These are phyloP conservation scores for Nebria brevicollis DNA, from an alignment of 2,888 invertebrate species.

Conservation along the genomic window DNA sequence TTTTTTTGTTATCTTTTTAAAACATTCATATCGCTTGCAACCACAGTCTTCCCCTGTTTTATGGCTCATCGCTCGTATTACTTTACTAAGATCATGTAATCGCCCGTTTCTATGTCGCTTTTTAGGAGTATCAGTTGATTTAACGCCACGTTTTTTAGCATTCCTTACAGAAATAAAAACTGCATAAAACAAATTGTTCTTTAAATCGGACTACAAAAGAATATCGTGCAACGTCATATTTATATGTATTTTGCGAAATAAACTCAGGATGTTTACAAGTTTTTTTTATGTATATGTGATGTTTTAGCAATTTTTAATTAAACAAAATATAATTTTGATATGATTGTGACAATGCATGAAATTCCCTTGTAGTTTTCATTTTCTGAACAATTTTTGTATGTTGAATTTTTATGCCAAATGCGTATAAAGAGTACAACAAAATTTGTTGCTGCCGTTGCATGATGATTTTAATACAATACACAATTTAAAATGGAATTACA, in stretches of 20 bases:
- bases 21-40: neutral
- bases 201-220: neutral
- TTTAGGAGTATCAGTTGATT: neutral
- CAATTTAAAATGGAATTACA: neutral
- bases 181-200: neutral
- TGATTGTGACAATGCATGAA: neutral
- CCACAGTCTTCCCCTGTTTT: neutral
- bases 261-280: neutral
- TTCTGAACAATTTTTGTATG: neutral
- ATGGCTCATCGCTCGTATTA: neutral
- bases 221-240: neutral
- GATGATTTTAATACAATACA: neutral
- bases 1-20: neutral
- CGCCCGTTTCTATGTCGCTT: neutral
- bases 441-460: neutral
- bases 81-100: neutral
- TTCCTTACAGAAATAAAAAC: neutral
- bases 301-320: neutral
- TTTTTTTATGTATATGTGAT: neutral
- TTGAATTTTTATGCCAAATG: neutral
- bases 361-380: constrained; percentile 1
- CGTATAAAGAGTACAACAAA: neutral
- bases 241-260: neutral
- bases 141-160: neutral
- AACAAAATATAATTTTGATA: neutral